Evolutionary conservation across 2,888 invertebrate genomes (phyloP), one percentile per base, ranked within the genome.

Genomic region (Lasioglossum calceatum): DNA sequence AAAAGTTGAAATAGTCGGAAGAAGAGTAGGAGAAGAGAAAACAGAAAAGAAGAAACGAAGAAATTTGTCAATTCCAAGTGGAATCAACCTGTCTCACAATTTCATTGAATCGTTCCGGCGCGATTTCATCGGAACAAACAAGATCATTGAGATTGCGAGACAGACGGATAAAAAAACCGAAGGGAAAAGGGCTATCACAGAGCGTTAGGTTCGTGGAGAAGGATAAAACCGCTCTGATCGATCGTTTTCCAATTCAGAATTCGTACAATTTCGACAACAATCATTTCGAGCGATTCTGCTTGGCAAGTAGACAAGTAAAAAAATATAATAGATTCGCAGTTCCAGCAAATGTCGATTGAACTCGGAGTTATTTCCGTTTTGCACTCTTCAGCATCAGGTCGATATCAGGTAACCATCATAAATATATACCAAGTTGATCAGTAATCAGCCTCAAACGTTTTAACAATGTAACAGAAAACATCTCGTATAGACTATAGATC

Each of bases 201-300:
- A 86, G 81, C 78, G 83, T 91, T 87, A 86, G 39, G 81, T 91
- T 87, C 83, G 84, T 87, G 73, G 85, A 89, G 85, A 89, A 91
- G 87, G 42, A 87, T 73, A n/a, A 77, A 61, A 78, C 50, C 82
- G 67, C 81, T 86, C 77, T 76, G 72, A 79, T 83, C 70, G 82
- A 81, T 77, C 70, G 61, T 86, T 74, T 77, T 71, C 78, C 36
- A 77, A 88, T 90, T 81, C 78, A 12, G 27, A 83, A 81, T 58
- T 77, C 42, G 58, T 27, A 72, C 27, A 76, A 83, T 50, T 86
- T 71, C 50, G 71, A 77, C 58, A 8, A 44, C 27, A 72, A 80
- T 79, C 44, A 74, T 73, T 44, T 36, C 50, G 16, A 61, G 42
- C 36, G 79, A 82, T 74, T 50, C 39, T 23, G 64, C 58, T 58